Evolutionary conservation across 2,113 vertebrate genomes (phyloP), one percentile per base, ranked within the genome.

Genomic region (Hippotragus niger): DNA sequence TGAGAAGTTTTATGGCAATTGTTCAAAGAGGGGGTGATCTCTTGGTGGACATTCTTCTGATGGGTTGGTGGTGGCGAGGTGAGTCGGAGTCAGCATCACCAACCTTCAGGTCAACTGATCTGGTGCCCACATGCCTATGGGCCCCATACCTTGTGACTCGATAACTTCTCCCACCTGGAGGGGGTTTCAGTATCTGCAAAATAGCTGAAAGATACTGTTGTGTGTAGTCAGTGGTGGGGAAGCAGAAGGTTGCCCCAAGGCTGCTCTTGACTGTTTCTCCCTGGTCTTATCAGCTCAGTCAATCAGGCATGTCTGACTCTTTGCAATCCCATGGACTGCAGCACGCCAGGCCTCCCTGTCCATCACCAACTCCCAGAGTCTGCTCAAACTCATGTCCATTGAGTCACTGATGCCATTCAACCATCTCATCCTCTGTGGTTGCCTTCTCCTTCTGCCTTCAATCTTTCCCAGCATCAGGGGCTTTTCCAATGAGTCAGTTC

Each of bases 271-370:
- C 67, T 71, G 33, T 40, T 40, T 74, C n/a, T 74, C 19, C n/a
- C 67, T 74, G n/a, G n/a, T 74, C n/a, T 74, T 40, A 3, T 40
- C 10, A 23, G 11, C 6, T 40, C 67, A 74, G 67, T 74, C n/a
- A 2, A 9, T 71, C 67, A 36, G n/a, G 1, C 19, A 0, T 21
- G n/a, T 40, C 67, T 23, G 67, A 23, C 10, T 23, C n/a, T 71
- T 17, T 17, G 2, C 0, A 1, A 71, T 11, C 5, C 67, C 67
- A 40, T 3, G n/a, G 5, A 23, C n/a, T 0, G n/a, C 67, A 36
- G 67, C 67, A 6, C 0, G 0, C 67, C 67, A 74, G n/a, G 67
- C n/a, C 67, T 74, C n/a, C n/a, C 67, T 40, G n/a, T 74, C 67
- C 19, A 23, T 74, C 67, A 40, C 67, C n/a, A 40, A 12, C n/a